phyloP scores from a whole-genome alignment of 92 coral and sea anemone genomes.

The Paramuricea clavata region DNA sequence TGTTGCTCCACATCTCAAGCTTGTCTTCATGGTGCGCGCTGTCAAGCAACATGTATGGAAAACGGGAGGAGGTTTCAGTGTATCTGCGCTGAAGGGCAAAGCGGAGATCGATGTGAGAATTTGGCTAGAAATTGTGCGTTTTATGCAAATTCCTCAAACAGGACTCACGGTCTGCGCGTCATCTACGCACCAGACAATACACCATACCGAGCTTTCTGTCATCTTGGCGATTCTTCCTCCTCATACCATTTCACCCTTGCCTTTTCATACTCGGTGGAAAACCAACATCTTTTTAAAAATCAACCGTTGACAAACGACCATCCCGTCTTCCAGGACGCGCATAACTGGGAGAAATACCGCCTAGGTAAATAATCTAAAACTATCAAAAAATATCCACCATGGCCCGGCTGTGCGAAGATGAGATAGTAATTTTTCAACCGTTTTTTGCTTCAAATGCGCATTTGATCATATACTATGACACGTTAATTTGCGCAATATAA shows the following conservation, averaged over 20 bases:
- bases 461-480: too few relatives aligned
- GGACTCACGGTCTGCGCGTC: neutral
- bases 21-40: conserved; percentile 17
- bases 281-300: neutral
- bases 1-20: conserved; percentile 10
- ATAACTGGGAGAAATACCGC: conserved; percentile 66
- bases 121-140: conserved; percentile 2
- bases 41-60: conserved; percentile 1
- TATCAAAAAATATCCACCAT: too few relatives aligned
- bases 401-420: too few relatives aligned
- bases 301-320: conserved; percentile 23
- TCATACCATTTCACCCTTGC: neutral
- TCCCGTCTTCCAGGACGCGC: conserved; percentile 48
- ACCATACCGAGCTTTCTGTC: neutral
- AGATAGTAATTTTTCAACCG: too few relatives aligned
- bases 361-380: neutral
- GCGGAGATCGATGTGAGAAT: conserved; percentile 21
- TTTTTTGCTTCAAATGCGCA: too few relatives aligned
- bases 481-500: too few relatives aligned
- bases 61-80: neutral
- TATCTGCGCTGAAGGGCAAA: conserved; percentile 2
- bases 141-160: conserved; percentile 7
- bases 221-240: neutral
- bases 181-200: neutral
- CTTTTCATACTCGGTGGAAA: neutral